Percentiles rank a stretch among this genome's conserved stretches.
phyloP scores from a whole-genome alignment of 53 echinoderm and acorn worm species.

The Hippasteria phrygiana region DNA sequence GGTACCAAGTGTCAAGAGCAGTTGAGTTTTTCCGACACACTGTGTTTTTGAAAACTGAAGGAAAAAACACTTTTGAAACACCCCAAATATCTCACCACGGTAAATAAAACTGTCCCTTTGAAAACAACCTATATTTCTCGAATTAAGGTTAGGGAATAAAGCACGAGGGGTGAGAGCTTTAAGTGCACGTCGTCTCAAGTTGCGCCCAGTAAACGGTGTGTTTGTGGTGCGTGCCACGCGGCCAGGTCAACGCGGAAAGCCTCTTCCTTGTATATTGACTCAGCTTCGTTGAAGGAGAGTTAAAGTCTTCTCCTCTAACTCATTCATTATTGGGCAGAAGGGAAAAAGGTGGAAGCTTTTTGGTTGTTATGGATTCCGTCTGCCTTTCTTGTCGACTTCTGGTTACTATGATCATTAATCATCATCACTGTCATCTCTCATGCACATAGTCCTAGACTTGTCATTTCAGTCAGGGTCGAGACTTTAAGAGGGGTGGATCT shows the following conservation, averaged over 20 bases:
- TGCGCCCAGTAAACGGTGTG: neutral
- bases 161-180: neutral
- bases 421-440: conserved; percentile 18
- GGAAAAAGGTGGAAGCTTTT: neutral
- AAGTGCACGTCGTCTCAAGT: conserved; percentile 9
- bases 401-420: conserved; percentile 48
- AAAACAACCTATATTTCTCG: neutral
- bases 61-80: too few relatives aligned
- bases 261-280: conserved; percentile 26
- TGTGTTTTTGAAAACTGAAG: too few relatives aligned
- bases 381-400: conserved; percentile 31
- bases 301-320: conserved; percentile 11
- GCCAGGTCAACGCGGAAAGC: conserved; percentile 19
- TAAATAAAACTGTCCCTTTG: too few relatives aligned
- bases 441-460: neutral
- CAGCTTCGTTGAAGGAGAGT: conserved; percentile 45
- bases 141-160: neutral
- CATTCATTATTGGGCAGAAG: conserved; percentile 15
- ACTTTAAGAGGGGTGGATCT: neutral
- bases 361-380: conserved; percentile 26
- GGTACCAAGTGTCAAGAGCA: too few relatives aligned
- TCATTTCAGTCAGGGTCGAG: neutral
- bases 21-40: too few relatives aligned
- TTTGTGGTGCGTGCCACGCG: conserved; percentile 40
- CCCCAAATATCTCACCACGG: too few relatives aligned